Conservation (phyloP, 2,113 vertebrate genomes). For the Pyrgilauda ruficollis region DNA sequence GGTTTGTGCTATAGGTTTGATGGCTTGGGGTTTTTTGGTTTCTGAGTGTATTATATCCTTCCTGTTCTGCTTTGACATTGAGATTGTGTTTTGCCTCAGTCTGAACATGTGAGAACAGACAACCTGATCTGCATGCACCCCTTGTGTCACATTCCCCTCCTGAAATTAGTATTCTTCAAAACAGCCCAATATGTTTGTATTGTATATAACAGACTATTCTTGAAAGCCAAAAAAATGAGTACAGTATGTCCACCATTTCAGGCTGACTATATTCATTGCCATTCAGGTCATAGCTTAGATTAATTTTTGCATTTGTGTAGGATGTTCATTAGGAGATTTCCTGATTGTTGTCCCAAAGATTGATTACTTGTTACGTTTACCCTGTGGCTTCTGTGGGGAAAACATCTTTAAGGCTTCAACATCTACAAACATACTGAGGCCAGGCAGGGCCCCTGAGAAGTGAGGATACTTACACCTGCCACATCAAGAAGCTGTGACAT, state of each 20-base stretch:
- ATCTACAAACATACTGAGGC: slow-evolving; percentile 30
- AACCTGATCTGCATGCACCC: slow-evolving; percentile 21
- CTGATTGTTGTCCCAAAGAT: slow-evolving; percentile 70
- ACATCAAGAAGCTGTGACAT: neutral
- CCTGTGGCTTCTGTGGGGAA: slow-evolving; percentile 71
- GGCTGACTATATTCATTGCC: slow-evolving; percentile 70
- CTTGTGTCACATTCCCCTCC: slow-evolving; percentile 31
- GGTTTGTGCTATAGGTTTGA: neutral
- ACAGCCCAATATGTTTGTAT: slow-evolving; percentile 29
- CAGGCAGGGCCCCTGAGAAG: neutral
- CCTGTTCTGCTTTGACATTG: slow-evolving; percentile 58
- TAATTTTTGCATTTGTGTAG: slow-evolving; percentile 78
- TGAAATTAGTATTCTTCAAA: slow-evolving; percentile 65
- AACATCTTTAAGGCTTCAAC: slow-evolving; percentile 63
- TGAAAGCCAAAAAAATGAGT: slow-evolving; percentile 45
- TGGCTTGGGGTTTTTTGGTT: neutral
- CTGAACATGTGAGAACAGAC: slow-evolving; percentile 37
- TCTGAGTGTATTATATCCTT: neutral
- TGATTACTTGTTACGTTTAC: slow-evolving; percentile 73
- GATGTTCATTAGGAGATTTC: slow-evolving; percentile 70
- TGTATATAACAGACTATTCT: slow-evolving; percentile 16
- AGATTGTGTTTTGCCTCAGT: slow-evolving; percentile 37
- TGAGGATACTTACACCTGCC: neutral
- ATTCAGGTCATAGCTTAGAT: slow-evolving; percentile 69
- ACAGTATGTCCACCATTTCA: slow-evolving; percentile 36